These are phyloP conservation scores for Aporophyla nigra DNA, from an alignment of 2,888 invertebrate species.

Conservation along the genomic window DNA sequence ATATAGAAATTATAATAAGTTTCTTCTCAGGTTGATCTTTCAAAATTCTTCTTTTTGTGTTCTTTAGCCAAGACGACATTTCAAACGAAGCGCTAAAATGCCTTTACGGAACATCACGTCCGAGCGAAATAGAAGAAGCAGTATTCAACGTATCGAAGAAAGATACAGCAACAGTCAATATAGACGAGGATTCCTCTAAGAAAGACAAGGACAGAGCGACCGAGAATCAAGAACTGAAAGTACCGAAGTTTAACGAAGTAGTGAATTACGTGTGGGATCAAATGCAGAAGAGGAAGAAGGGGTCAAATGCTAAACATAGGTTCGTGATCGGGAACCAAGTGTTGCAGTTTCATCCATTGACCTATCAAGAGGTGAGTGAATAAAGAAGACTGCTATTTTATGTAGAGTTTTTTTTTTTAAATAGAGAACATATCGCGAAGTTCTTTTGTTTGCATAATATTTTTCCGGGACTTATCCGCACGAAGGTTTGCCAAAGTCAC, in stretches of 20 bases:
- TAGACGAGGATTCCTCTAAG: slow-evolving; percentile 84
- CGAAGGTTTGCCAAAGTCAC: too few species aligned
- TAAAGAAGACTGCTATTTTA: neutral
- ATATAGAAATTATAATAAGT: neutral
- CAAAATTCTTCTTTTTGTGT: neutral
- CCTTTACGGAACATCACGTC: slow-evolving; percentile 93
- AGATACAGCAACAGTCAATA: slow-evolving; percentile 78
- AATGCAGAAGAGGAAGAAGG: slow-evolving; percentile 91
- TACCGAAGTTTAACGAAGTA: slow-evolving; percentile 94
- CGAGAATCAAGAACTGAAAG: slow-evolving; percentile 81
- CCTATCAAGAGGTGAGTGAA: slow-evolving; percentile 93
- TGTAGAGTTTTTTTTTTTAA: neutral
- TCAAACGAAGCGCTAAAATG: slow-evolving; percentile 93
- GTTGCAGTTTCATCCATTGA: slow-evolving; percentile 93
- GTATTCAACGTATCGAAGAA: slow-evolving; percentile 86
- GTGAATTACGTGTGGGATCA: slow-evolving; percentile 93
- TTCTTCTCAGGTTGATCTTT: neutral
- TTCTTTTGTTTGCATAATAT: neutral
- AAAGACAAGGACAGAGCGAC: slow-evolving; percentile 80
- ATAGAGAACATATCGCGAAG: neutral
- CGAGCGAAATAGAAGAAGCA: slow-evolving; percentile 86
- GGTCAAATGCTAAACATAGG: slow-evolving; percentile 90
- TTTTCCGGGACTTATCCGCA: too few species aligned
- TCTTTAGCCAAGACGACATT: slow-evolving; percentile 93
- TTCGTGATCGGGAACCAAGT: slow-evolving; percentile 92